A percentile compares a stretch with the other conserved stretches of the same genome.
Evolutionary conservation across 2,113 vertebrate species (phyloP).

Genomic region (Strix aluco): DNA sequence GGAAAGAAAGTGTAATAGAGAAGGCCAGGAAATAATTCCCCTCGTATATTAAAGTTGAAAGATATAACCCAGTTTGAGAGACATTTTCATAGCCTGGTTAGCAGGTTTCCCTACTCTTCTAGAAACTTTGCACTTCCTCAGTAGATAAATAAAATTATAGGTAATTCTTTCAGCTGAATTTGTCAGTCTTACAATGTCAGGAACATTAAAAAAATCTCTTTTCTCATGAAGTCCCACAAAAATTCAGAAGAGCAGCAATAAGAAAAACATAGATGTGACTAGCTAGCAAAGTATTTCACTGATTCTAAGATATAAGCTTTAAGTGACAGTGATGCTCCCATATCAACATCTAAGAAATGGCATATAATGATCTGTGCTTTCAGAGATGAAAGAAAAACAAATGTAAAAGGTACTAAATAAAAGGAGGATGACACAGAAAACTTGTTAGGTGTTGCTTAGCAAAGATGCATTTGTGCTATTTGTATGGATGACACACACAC

Average conservation of each 20-base stretch:
- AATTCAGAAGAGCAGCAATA: not conserved
- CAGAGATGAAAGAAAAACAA: conserved; percentile 51
- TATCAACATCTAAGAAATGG: not conserved
- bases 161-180: not conserved
- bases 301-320: not conserved
- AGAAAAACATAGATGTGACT: not conserved
- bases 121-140: not conserved
- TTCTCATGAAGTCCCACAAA: not conserved
- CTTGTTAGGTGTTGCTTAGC: conserved; percentile 4
- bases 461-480: not conserved
- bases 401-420: conserved; percentile 11
- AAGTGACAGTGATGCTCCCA: not conserved
- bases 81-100: not conserved
- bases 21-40: not conserved
- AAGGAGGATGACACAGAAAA: not conserved
- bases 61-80: not conserved
- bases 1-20: not conserved
- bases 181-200: not conserved
- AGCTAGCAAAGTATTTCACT: not conserved
- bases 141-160: not conserved
- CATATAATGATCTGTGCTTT: conserved; percentile 37
- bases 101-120: not conserved
- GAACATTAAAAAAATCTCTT: not conserved
- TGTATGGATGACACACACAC: not conserved
- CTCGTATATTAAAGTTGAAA: not conserved